A percentile compares a stretch with the other conserved stretches of the same genome.
phyloP scores from a whole-genome alignment of 2,113 vertebrate genomes.

The Chlamydotis undulata region DNA sequence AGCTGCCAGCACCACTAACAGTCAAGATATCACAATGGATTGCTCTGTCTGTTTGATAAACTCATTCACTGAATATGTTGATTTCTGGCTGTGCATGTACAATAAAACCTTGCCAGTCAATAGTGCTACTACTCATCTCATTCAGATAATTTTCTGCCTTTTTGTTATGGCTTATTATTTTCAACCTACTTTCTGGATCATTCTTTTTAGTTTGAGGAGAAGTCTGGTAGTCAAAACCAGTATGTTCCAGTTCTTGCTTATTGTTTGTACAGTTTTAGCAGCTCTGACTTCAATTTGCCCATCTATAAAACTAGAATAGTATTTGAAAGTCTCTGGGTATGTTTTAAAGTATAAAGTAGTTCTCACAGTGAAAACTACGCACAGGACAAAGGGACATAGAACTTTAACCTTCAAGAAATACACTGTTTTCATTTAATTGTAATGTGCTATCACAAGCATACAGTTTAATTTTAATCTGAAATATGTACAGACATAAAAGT shows the following conservation, averaged over 20 bases:
- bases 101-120: constrained; percentile 22
- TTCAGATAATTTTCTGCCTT: neutral
- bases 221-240: neutral
- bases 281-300: neutral
- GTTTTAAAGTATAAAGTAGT: neutral
- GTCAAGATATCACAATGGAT: constrained; percentile 44
- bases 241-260: neutral
- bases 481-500: neutral
- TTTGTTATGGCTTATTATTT: constrained; percentile 36
- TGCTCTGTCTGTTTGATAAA: constrained; percentile 45
- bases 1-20: constrained; percentile 46
- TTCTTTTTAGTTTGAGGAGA: neutral
- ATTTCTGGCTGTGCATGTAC: constrained; percentile 10
- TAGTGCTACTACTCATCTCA: neutral
- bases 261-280: neutral
- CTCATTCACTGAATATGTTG: neutral
- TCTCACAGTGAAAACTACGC: neutral
- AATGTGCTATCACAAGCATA: neutral
- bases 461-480: neutral
- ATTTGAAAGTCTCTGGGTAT: neutral
- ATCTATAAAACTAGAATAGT: neutral
- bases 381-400: neutral
- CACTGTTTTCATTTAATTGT: neutral
- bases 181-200: neutral
- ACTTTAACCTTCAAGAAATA: neutral